Evolutionary conservation across 2,113 vertebrate genomes (phyloP).

Genomic region (Pelmatolapia mariae): DNA sequence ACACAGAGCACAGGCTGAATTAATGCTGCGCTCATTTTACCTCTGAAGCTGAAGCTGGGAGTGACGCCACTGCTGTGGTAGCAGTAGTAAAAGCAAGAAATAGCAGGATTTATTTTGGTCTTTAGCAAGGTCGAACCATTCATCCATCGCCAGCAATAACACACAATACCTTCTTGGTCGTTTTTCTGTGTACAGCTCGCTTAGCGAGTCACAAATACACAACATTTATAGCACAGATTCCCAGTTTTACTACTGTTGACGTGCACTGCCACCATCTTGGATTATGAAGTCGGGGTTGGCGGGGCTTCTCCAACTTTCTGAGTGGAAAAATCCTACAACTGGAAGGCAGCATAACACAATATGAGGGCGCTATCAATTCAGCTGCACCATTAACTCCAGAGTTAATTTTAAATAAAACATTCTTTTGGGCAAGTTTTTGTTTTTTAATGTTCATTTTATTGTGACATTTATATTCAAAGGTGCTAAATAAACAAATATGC

Average conservation of each 20-base stretch:
- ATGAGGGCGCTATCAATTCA: background rate
- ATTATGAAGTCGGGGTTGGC: background rate
- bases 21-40: background rate
- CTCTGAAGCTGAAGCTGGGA: background rate
- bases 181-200: background rate
- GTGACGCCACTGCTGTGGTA: background rate
- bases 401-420: background rate
- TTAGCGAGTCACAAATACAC: background rate
- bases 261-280: background rate
- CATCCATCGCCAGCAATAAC: background rate
- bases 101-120: background rate
- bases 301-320: background rate
- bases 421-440: background rate
- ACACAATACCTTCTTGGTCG: background rate
- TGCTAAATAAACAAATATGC: background rate
- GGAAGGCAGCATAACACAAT: background rate
- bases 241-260: background rate
- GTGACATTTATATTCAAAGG: background rate
- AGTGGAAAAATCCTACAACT: background rate
- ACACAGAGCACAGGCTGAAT: background rate
- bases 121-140: background rate
- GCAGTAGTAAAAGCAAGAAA: background rate
- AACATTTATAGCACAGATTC: background rate
- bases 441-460: background rate
- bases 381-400: background rate